Percentiles rank a stretch among this genome's conserved stretches.
Conservation (phyloP, 1,140 invertebrate species). For the Platyscapa corneri region DNA sequence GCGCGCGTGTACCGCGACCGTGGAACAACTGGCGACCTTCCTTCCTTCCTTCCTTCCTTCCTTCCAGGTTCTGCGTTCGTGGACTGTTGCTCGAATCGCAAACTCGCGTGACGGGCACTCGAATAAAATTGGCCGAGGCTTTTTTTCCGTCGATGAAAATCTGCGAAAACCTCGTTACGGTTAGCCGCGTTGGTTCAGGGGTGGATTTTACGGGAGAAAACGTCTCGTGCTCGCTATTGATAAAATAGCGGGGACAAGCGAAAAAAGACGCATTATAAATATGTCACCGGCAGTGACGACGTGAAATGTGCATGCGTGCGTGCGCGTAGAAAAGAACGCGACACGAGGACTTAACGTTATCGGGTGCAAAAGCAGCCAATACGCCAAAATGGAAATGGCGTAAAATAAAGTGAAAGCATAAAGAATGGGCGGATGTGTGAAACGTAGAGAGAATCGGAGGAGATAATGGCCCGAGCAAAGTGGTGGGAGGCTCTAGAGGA, state of each 20-base stretch:
- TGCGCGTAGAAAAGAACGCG: neutral
- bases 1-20: too few species aligned
- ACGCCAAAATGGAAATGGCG: neutral
- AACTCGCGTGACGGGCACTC: too few species aligned
- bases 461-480: conserved; percentile 1
- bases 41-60: too few species aligned
- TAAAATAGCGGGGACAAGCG: neutral
- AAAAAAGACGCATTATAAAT: neutral
- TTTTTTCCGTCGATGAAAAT: neutral
- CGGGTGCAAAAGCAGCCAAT: conserved; percentile 13
- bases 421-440: neutral
- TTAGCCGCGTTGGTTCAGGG: too few species aligned
- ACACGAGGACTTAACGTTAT: neutral
- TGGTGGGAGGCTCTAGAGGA: neutral
- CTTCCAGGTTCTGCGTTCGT: too few species aligned
- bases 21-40: too few species aligned
- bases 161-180: too few species aligned
- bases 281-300: neutral
- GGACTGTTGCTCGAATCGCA: too few species aligned
- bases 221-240: neutral
- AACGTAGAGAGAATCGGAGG: neutral
- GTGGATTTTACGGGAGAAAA: too few species aligned
- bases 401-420: neutral
- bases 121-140: too few species aligned
- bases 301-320: conserved; percentile 11